These are phyloP conservation scores for Cephalotes varians DNA, from an alignment of 2,888 invertebrate genomes.

Conservation along the genomic window DNA sequence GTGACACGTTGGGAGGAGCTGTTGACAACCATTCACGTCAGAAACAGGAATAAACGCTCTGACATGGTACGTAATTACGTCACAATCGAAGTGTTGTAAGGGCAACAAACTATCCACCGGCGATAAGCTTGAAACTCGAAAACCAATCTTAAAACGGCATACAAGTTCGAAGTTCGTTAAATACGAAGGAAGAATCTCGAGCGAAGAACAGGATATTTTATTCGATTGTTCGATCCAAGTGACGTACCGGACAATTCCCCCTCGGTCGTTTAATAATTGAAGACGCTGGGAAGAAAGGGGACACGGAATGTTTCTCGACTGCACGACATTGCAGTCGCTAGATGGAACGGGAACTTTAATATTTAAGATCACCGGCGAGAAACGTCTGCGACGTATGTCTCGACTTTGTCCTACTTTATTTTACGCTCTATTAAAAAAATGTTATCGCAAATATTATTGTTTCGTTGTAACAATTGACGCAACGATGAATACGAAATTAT, in stretches of 20 bases:
- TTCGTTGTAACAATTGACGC: not conserved
- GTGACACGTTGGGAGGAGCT: conserved; percentile 32
- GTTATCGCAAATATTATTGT: not conserved
- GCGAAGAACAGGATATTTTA: conserved; percentile 20
- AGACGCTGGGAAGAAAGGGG: conserved; percentile 46
- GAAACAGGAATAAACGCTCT: conserved; percentile 15
- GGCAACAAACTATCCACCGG: not conserved
- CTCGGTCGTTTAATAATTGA: conserved; percentile 59
- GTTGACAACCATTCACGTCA: conserved; percentile 47
- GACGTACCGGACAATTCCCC: conserved; percentile 41
- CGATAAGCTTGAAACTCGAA: not conserved
- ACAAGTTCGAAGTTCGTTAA: not conserved
- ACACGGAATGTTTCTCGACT: conserved; percentile 38
- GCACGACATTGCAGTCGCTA: conserved; percentile 44
- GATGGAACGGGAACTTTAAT: conserved; percentile 51
- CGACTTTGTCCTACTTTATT: conserved; percentile 5
- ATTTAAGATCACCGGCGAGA: conserved; percentile 34
- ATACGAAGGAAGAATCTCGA: not conserved
- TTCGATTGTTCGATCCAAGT: conserved; percentile 58
- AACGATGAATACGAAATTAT: not conserved
- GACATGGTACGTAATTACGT: conserved; percentile 8
- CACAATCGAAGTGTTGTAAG: conserved; percentile 25
- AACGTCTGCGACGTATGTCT: conserved; percentile 31
- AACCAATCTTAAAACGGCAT: not conserved
- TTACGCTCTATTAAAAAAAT: not conserved